A percentile compares a stretch with the other conserved stretches of the same genome.
Conservation (phyloP, 2,797 vertebrate species). For the Enteromius unitaeniatus region DNA sequence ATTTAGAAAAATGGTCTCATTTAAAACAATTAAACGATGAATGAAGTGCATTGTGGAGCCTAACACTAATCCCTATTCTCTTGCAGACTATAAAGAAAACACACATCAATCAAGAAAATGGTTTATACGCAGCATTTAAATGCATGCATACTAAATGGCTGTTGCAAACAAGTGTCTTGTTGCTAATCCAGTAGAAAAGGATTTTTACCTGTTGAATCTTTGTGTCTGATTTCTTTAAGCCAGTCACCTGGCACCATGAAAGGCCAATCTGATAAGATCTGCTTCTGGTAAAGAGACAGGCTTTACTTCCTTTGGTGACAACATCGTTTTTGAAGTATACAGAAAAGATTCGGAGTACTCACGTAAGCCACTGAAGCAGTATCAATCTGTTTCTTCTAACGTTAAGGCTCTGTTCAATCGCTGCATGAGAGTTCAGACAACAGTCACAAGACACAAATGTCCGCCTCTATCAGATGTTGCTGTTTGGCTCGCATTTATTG, state of each 20-base stretch:
- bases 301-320: slow-evolving; percentile 43
- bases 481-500: slow-evolving; percentile 20
- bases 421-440: slow-evolving; percentile 40
- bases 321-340: slow-evolving; percentile 55
- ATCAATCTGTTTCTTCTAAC: slow-evolving; percentile 38
- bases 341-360: slow-evolving; percentile 38
- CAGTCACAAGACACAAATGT: slow-evolving; percentile 37
- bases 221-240: slow-evolving; percentile 43
- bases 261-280: slow-evolving; percentile 56
- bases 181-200: slow-evolving; percentile 21
- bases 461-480: slow-evolving; percentile 19
- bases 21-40: slow-evolving; percentile 15
- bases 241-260: slow-evolving; percentile 44
- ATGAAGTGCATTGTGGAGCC: slow-evolving; percentile 7
- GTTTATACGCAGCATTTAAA: neutral
- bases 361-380: slow-evolving; percentile 44
- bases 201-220: slow-evolving; percentile 4
- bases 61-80: slow-evolving; percentile 15
- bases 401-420: slow-evolving; percentile 36
- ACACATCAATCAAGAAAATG: neutral
- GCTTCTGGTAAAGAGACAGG: slow-evolving; percentile 44
- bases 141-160: neutral
- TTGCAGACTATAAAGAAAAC: slow-evolving; percentile 20
- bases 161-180: slow-evolving; percentile 1
- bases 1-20: slow-evolving; percentile 22